phyloP scores from a whole-genome alignment of 1,140 invertebrate species.

The Apis florea region DNA sequence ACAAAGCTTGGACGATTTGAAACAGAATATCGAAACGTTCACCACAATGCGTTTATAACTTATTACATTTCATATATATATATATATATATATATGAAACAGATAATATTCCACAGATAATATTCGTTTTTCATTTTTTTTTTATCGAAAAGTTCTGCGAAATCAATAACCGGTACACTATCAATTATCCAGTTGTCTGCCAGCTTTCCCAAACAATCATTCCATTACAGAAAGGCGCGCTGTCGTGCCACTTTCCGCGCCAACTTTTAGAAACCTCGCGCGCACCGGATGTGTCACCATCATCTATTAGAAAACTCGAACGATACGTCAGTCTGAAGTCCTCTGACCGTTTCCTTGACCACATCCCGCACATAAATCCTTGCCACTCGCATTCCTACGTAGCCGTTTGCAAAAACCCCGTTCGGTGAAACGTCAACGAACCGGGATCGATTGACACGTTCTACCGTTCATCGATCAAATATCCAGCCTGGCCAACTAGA shows the following conservation, averaged over 20 bases:
- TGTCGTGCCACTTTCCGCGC: neutral
- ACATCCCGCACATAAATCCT: slow-evolving; percentile 35
- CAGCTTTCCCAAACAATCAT: too few species aligned
- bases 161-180: too few species aligned
- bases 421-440: slow-evolving; percentile 26
- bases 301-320: slow-evolving; percentile 28
- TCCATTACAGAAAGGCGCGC: neutral
- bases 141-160: too few species aligned
- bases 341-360: slow-evolving; percentile 10
- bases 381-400: slow-evolving; percentile 15
- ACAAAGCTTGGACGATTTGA: too few species aligned
- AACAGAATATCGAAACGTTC: too few species aligned
- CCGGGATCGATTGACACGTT: slow-evolving; percentile 7
- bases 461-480: slow-evolving; percentile 11
- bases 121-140: too few species aligned
- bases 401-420: neutral
- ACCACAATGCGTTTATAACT: too few species aligned
- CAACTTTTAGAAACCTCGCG: neutral
- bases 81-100: too few species aligned
- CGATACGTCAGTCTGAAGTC: slow-evolving; percentile 7
- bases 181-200: too few species aligned
- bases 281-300: neutral
- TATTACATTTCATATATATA: too few species aligned
- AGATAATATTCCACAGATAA: too few species aligned
- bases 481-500: too few species aligned